Base-by-base conservation (phyloP, 2,113 vertebrate species). In the Athene noctua region DNA sequence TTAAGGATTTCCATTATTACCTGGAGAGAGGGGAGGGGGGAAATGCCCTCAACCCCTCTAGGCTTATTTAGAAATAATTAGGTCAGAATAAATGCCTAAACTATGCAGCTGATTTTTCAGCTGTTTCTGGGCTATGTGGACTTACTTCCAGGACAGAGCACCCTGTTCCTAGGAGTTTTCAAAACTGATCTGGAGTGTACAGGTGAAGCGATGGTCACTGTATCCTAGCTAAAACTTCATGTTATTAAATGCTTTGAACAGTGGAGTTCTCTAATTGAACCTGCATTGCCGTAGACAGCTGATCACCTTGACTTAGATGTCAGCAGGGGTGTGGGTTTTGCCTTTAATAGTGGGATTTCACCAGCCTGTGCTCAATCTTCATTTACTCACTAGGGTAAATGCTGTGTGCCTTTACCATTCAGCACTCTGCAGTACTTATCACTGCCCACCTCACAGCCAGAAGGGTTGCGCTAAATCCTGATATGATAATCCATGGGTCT, bases 41-140 rank as follows among this genome's bases (percentile, higher is more conserved):
- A 34, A 59, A 66, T 6, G n/a, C 11, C 72, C 29, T 55, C 61
- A 65, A 0, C 17, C 36, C 58, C 51, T 85, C 19, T 13, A 11
- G 92, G 70, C 59, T 87, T 6, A 5, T 42, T 88, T 55, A 49
- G 73, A 55, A 94, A 57, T 88, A 79, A 88, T 81, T 80, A 86
- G 94, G 88, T 84, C 88, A 94, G 96, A 94, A 96, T 44, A 95
- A 95, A 95, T 94, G 86, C 42, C 47, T 86, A 75, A 57, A 94
- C 34, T 12, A 32, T 32, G 13, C 80, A 93, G 80, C 83, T 93
- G 82, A 71, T 26, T 71, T 34, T 70, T 80, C 85, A 73, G 67
- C 55, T 90, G 90, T 88, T 83, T 49, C 42, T 73, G 4, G 68
- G 55, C 44, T 71, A 0, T 51, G 6, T 12, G 36, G 58, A 15